These are phyloP conservation scores for Conopomorpha cramerella DNA, from an alignment of 1,140 invertebrate genomes.

Conservation along the genomic window DNA sequence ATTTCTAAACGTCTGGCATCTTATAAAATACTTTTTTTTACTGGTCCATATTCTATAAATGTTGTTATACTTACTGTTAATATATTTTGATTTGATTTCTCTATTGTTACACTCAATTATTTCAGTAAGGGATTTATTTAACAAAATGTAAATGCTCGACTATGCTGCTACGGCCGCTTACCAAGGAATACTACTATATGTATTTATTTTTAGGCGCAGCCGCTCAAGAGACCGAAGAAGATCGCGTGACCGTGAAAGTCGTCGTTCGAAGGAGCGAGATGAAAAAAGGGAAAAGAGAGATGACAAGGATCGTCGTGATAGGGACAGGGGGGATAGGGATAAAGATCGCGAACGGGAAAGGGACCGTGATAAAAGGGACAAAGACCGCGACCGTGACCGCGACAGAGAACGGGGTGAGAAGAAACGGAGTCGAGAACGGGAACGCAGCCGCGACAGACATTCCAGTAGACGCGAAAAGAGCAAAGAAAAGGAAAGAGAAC, in stretches of 20 bases:
- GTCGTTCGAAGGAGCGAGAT: conserved; percentile 33
- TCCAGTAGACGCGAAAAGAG: conserved; percentile 18
- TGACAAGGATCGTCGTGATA: conserved; percentile 35
- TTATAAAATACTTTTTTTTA: no score
- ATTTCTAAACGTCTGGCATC: no score
- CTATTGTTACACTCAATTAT: no score
- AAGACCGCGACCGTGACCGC: conserved; percentile 29
- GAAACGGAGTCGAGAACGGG: conserved; percentile 34
- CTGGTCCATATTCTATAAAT: no score
- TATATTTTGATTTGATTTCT: no score
- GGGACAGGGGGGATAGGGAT: conserved; percentile 18
- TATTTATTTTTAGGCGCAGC: no score
- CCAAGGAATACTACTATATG: no score
- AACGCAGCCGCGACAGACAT: conserved; percentile 27
- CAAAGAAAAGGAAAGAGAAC: conserved; percentile 23
- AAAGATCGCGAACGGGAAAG: conserved; percentile 18
- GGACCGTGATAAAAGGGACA: conserved; percentile 23
- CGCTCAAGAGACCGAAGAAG: conserved; percentile 57
- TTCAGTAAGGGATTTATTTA: no score
- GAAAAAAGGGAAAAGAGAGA: conserved; percentile 37
- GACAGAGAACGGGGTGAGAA: conserved; percentile 38
- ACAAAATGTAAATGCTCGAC: no score
- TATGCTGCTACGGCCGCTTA: no score
- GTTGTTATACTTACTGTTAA: no score
- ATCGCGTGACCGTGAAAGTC: conserved; percentile 35